Evolutionary conservation across 2,888 invertebrate genomes (phyloP).

Genomic region (Entomobrya proxima): DNA sequence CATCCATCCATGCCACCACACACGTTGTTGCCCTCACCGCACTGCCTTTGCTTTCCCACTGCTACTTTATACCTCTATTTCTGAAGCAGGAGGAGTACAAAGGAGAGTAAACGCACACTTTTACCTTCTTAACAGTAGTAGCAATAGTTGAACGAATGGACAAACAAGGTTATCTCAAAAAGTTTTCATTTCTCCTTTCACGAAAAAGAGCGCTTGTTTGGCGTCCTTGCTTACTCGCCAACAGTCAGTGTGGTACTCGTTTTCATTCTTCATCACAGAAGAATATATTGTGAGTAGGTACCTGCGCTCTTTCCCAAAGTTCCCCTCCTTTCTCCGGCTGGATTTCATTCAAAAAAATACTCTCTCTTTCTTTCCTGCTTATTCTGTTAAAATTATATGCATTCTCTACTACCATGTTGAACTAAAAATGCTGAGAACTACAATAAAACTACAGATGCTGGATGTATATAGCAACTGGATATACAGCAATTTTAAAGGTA

Average conservation of each 20-base stretch:
- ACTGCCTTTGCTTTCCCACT: background rate
- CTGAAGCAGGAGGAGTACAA: background rate
- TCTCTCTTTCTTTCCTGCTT: background rate
- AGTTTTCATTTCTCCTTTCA: background rate
- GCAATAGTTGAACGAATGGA: background rate
- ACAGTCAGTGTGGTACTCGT: background rate
- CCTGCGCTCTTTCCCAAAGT: background rate
- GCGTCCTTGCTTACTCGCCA: background rate
- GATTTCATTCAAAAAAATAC: conserved; percentile 25
- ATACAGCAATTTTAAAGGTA: no score
- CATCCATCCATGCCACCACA: conserved; percentile 30
- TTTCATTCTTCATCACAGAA: background rate
- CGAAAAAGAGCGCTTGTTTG: background rate
- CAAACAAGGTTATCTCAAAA: conserved; percentile 5
- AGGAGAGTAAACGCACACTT: conserved; percentile 4
- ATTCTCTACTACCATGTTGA: background rate
- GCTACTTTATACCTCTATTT: background rate
- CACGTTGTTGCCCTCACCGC: conserved; percentile 28
- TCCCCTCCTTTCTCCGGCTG: background rate
- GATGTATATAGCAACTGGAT: no score
- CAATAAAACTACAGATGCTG: no score
- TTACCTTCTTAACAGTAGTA: background rate
- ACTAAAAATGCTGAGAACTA: background rate
- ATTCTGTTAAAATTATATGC: no score
- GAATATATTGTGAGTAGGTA: background rate